phyloP scores from a whole-genome alignment of 2,797 vertebrate genomes.

The Lycodopsis pacificus region DNA sequence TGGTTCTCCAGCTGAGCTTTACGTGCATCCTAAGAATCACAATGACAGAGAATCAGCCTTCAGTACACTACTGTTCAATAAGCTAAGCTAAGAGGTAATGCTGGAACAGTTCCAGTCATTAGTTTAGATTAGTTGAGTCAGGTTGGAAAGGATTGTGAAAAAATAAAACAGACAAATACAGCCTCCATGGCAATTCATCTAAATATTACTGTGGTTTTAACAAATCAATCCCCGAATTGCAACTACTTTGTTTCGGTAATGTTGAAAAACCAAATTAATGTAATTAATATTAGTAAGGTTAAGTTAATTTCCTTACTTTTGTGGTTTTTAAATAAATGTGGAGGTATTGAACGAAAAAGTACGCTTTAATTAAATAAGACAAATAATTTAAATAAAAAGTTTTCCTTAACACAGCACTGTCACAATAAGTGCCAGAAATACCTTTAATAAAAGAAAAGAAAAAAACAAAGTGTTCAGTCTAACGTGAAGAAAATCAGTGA shows the following conservation, averaged over 20 bases:
- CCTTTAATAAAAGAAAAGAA: background rate
- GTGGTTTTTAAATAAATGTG: background rate
- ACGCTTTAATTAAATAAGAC: background rate
- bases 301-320: background rate
- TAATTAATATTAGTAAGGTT: background rate
- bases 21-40: slow-evolving; percentile 87
- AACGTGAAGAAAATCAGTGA: background rate
- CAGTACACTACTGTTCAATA: background rate
- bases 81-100: background rate
- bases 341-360: background rate
- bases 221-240: background rate
- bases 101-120: background rate
- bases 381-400: background rate
- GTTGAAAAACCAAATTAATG: background rate
- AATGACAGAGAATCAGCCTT: slow-evolving; percentile 22
- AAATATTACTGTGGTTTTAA: background rate
- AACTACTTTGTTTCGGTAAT: background rate
- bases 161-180: background rate
- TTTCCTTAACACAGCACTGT: background rate
- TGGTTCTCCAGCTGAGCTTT: slow-evolving; percentile 97
- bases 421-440: background rate
- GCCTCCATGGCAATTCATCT: background rate
- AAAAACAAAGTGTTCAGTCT: background rate
- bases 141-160: background rate
- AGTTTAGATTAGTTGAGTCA: background rate